Conservation (phyloP, 2,113 vertebrate species). For the Notothenia rossii region DNA sequence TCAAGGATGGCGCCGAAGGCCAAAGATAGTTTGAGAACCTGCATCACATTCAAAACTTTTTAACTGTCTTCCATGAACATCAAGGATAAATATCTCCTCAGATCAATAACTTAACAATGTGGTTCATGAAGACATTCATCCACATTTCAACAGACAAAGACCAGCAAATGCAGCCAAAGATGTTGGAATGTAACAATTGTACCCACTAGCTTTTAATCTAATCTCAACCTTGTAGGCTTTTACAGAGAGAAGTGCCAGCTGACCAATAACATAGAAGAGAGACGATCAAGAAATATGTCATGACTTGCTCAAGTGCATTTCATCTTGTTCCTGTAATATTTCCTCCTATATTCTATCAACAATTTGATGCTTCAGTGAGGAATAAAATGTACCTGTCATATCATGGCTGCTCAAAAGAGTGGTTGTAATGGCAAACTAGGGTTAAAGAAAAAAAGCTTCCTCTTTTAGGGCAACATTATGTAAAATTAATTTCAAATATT, state of each 20-base stretch:
- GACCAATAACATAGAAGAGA: not conserved
- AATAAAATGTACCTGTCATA: not conserved
- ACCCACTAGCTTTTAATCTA: not conserved
- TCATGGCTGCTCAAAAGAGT: not conserved
- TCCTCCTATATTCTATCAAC: not conserved
- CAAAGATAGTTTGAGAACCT: conserved; percentile 1
- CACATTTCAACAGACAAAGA: conserved; percentile 12
- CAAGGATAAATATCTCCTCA: conserved; percentile 4
- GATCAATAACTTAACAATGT: conserved; percentile 12
- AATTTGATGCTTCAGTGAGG: not conserved
- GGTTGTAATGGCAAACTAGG: not conserved
- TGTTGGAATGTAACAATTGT: no score
- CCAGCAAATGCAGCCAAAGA: not conserved
- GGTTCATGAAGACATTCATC: not conserved
- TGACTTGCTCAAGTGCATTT: not conserved
- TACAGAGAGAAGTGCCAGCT: not conserved
- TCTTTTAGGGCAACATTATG: not conserved
- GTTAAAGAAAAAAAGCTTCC: not conserved
- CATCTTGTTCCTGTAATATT: not conserved
- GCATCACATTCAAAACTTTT: not conserved
- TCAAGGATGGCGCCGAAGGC: not conserved
- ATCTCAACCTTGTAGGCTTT: not conserved
- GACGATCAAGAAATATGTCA: not conserved
- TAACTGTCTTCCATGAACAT: not conserved
- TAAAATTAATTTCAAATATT: conserved; percentile 20